Evolutionary conservation across 1,140 invertebrate species (phyloP), one percentile per base, ranked within the genome.

Genomic region (Aphelinus certus): DNA sequence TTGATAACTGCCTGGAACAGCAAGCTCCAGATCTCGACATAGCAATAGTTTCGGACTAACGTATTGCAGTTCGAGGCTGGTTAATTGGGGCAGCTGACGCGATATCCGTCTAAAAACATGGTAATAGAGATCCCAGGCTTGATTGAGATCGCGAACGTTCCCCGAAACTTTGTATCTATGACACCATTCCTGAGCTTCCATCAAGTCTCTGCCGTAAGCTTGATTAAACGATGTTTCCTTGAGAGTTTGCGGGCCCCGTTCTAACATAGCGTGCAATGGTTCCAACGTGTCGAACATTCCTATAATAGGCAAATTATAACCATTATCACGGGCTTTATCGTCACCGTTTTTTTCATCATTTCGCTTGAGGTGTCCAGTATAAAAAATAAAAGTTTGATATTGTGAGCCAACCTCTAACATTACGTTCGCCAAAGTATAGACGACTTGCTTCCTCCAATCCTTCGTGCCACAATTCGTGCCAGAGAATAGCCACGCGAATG

Each of bases 401-500:
- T 53, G 51, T 53, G 51, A 53, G 51, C 51, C 4, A 53, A n/a
- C 95, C 97, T 70, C 95, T 93, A 0, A 98, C 92, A 82, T 98
- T 97, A 65, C 93, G 90, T 84, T 99, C 98, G 0, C 97, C 97
- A 86, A 99, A 99, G 84, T 98, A 99, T 3, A 99, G 89, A 75
- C 89, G 86, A 9, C 96, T 98, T 0, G 98, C 98, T 89, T 99
- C 98, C 86, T 99, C 98, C 6, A 99, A 85, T 0, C 97, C 97
- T 86, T 99, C 98, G 84, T 99, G 96, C 98, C 98, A 99, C 77
- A 98, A 92, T 85, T 99, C 98, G 86, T 99, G 98, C 98, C 98
- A 99, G 1, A 99, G 87, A 75, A 99, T 99, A 4, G 98, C 98
- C 0, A 99, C 97, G 71, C 98, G 90, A 66, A 99, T 99, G 45